Conservation (phyloP, 1,140 invertebrate species). For the Sweltsa coloradensis region DNA sequence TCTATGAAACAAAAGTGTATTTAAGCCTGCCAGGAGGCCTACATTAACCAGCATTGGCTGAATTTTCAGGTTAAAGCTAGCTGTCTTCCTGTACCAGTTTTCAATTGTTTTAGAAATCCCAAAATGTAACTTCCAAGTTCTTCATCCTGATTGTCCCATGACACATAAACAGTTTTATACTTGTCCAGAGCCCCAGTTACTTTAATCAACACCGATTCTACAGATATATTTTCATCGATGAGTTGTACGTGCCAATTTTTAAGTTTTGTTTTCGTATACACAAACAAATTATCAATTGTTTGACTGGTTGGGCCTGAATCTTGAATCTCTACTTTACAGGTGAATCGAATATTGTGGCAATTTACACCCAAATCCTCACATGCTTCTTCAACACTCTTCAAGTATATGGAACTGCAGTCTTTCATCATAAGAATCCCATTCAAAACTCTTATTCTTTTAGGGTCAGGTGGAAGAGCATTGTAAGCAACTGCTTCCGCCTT, state of each 20-base stretch:
- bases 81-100: too few relatives aligned
- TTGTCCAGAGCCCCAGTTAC: slow-evolving; percentile 66
- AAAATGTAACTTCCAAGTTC: slow-evolving; percentile 83
- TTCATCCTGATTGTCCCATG: slow-evolving; percentile 94
- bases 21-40: too few relatives aligned
- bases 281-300: slow-evolving; percentile 67
- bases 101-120: slow-evolving; percentile 59
- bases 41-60: too few relatives aligned
- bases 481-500: slow-evolving; percentile 69
- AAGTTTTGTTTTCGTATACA: slow-evolving; percentile 59
- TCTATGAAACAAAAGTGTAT: too few relatives aligned
- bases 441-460: slow-evolving; percentile 68
- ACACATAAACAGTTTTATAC: slow-evolving; percentile 82
- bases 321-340: slow-evolving; percentile 74
- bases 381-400: slow-evolving; percentile 82
- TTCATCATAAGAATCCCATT: slow-evolving; percentile 86
- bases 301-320: slow-evolving; percentile 62
- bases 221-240: slow-evolving; percentile 69
- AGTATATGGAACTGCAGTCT: slow-evolving; percentile 71
- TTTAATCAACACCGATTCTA: slow-evolving; percentile 80
- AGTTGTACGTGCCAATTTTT: slow-evolving; percentile 60
- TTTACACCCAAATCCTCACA: slow-evolving; percentile 80
- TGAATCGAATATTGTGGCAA: slow-evolving; percentile 67
- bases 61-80: too few relatives aligned
- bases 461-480: slow-evolving; percentile 70